Base-by-base conservation (phyloP, 2,888 invertebrate species). In the Melanotus villosus region DNA sequence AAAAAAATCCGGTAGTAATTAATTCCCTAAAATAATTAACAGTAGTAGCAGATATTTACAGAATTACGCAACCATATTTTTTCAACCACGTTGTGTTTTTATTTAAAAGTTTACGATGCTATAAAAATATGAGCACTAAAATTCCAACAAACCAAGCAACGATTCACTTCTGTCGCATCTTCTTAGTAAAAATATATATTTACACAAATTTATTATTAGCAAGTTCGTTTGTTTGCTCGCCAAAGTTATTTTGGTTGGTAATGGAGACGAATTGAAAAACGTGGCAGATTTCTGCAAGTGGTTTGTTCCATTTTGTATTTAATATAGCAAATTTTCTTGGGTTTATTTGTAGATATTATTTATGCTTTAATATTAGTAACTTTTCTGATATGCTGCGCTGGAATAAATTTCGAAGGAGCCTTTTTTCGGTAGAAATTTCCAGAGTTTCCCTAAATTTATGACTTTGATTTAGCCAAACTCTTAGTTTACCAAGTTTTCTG, bases 131-230 rank as follows among this genome's bases (percentile, higher is more conserved):
- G n/a, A n/a, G n/a, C 26, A 5, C 26, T 26, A 26, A 7, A 26
- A 26, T 26, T 26, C 26, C 26, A 26, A 7, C 26, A 3, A 26
- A n/a, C n/a, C n/a, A n/a, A 41, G 7, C 14, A 16, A 2, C 12
- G 16, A 16, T 2, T 47, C n/a, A 12, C 6, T 1, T 23, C 1
- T 14, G 12, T 10, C 21, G 6, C 3, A 23, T 21, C 19, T 18
- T 9, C 19, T 16, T 52, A 7, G 9, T 26, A 2, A 50, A 52
- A 50, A 52, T 32, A 30, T 52, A 30, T 52, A 26, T 52, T 52
- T 52, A 30, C 32, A n/a, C 32, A 23, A 12, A 30, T 52, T 32
- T 52, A 52, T 52, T 52, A 32, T 52, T 52, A 34, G 32, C 32
- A 34, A 26, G 12, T 26, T 5, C 6, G 50, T 30, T 30, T 23